These are phyloP conservation scores for Nephrotoma flavescens DNA, from an alignment of 2,888 invertebrate species.

Conservation along the genomic window DNA sequence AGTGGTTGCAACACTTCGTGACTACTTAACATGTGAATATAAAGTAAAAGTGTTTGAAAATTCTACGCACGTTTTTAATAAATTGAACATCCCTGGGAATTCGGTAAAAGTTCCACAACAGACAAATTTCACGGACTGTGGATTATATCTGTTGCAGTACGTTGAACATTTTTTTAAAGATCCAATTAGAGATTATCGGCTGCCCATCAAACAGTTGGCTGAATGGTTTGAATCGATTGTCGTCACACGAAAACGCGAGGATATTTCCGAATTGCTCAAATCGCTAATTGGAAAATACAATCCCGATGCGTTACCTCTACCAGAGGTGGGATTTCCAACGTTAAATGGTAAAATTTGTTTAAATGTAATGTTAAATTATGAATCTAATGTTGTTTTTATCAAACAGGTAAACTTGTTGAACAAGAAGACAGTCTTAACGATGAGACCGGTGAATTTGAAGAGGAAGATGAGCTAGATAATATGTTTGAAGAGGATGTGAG, in stretches of 20 bases:
- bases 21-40: slow-evolving; percentile 80
- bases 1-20: slow-evolving; percentile 79
- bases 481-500: slow-evolving; percentile 23
- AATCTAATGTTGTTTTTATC: slow-evolving; percentile 13
- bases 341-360: slow-evolving; percentile 42
- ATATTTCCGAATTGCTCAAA: slow-evolving; percentile 66
- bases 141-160: slow-evolving; percentile 87
- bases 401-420: slow-evolving; percentile 43
- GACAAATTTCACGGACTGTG: slow-evolving; percentile 94
- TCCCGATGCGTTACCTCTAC: slow-evolving; percentile 48
- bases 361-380: background rate
- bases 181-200: slow-evolving; percentile 64
- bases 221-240: slow-evolving; percentile 79
- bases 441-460: slow-evolving; percentile 38
- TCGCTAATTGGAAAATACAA: slow-evolving; percentile 58
- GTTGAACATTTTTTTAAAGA: slow-evolving; percentile 91
- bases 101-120: slow-evolving; percentile 94
- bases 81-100: slow-evolving; percentile 71
- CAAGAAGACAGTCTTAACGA: slow-evolving; percentile 35
- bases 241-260: slow-evolving; percentile 73
- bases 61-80: slow-evolving; percentile 45
- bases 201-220: slow-evolving; percentile 68
- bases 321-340: slow-evolving; percentile 62
- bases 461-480: slow-evolving; percentile 35
- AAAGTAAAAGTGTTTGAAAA: slow-evolving; percentile 52